Conservation (phyloP, 2,888 invertebrate species). For the Aspidiotus rigidus region DNA sequence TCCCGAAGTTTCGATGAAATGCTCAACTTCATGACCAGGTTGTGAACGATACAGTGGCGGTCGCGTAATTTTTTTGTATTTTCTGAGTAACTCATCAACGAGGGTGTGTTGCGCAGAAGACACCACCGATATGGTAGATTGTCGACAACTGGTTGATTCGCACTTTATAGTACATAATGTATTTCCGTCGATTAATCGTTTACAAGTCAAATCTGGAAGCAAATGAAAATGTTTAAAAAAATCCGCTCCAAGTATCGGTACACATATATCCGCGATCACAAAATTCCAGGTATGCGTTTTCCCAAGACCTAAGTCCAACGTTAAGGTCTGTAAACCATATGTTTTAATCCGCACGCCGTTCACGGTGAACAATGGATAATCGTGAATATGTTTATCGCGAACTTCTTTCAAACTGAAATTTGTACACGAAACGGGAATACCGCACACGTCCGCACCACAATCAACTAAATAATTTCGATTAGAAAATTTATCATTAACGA, state of each 20-base stretch:
- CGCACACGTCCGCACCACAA: neutral
- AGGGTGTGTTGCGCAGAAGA: constrained; percentile 18
- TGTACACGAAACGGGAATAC: no score
- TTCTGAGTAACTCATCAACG: constrained; percentile 16
- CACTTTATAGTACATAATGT: constrained; percentile 22
- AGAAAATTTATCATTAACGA: neutral
- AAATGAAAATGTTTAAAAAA: constrained; percentile 30
- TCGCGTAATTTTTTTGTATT: constrained; percentile 7
- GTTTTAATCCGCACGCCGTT: neutral
- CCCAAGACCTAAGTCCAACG: neutral
- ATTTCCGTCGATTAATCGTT: constrained; percentile 31
- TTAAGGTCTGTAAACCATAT: neutral
- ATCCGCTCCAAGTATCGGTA: constrained; percentile 21
- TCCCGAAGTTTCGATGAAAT: constrained; percentile 40
- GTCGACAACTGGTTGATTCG: neutral
- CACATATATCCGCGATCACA: neutral
- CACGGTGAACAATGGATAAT: neutral
- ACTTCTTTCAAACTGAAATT: no score
- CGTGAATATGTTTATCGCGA: neutral
- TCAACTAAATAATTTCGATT: neutral
- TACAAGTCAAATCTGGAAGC: constrained; percentile 29
- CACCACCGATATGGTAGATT: neutral
- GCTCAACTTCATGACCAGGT: constrained; percentile 33
- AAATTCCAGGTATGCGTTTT: neutral
- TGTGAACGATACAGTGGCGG: neutral